Conservation (phyloP, 2,113 vertebrate genomes). For the Australoheros scitulus region DNA sequence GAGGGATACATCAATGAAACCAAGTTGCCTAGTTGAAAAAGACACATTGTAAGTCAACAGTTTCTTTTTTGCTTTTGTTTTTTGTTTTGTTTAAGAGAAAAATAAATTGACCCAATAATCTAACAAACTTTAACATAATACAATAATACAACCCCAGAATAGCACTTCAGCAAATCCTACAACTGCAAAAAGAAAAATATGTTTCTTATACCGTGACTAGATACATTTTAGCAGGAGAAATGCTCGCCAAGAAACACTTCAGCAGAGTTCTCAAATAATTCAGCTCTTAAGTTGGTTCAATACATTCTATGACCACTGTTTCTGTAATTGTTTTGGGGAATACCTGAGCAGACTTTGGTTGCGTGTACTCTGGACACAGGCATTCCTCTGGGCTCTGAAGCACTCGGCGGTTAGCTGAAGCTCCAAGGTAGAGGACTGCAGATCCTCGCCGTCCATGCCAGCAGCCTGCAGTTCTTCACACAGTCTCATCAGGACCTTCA, state of each 20-base stretch:
- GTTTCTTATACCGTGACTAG: too few species aligned
- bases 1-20: conserved; percentile 73
- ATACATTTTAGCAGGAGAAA: neutral
- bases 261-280: neutral
- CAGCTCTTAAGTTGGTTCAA: neutral
- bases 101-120: accelerated
- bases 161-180: too few species aligned
- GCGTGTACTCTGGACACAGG: conserved; percentile 85
- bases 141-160: neutral
- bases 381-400: conserved; percentile 92
- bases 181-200: too few species aligned
- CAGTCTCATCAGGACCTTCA: conserved; percentile 62
- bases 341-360: conserved; percentile 91
- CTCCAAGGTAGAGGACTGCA: conserved; percentile 5
- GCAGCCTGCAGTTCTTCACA: conserved; percentile 54
- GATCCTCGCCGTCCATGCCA: neutral
- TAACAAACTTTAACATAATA: neutral
- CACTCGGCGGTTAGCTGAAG: conserved; percentile 87
- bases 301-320: neutral
- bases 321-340: neutral
- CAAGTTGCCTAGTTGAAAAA: conserved; percentile 70
- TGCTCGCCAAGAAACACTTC: neutral
- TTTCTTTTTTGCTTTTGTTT: neutral
- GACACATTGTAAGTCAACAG: neutral
- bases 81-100: neutral